These are phyloP conservation scores for Neocloeon triangulifer DNA, from an alignment of 1,140 invertebrate species.

Conservation along the genomic window DNA sequence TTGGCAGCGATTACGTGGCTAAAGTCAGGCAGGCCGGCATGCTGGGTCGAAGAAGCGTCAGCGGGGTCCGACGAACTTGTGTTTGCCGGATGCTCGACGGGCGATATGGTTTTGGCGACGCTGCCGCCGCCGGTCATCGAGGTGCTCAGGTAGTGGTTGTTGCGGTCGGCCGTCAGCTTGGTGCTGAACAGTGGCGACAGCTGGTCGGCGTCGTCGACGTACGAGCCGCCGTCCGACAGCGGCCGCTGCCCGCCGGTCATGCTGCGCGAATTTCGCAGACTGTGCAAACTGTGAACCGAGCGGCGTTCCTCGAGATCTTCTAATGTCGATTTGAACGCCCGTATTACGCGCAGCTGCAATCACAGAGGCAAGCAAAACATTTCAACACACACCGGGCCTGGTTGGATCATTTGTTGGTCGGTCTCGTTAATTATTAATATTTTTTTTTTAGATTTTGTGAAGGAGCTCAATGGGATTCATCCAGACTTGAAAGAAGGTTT, in stretches of 20 bases:
- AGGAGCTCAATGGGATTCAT: too few relatives aligned
- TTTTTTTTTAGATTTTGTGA: too few relatives aligned
- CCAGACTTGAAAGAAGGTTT: too few relatives aligned
- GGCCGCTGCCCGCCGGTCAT: constrained; percentile 50
- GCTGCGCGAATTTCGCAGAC: constrained; percentile 80
- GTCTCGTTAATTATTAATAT: too few relatives aligned
- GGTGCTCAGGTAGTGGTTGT: too few relatives aligned
- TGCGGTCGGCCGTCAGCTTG: constrained; percentile 24
- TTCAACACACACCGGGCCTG: constrained; percentile 2
- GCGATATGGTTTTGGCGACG: too few relatives aligned
- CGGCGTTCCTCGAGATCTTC: constrained; percentile 98
- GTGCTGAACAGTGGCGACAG: constrained; percentile 24
- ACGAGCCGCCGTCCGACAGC: constrained; percentile 75
- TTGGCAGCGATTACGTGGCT: too few relatives aligned
- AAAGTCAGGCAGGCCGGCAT: too few relatives aligned
- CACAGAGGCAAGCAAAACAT: constrained; percentile 32
- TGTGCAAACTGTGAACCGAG: constrained; percentile 92
- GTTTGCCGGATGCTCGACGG: constrained; percentile 14
- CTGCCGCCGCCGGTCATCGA: constrained; percentile 15
- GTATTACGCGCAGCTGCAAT: constrained; percentile 98
- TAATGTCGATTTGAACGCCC: constrained; percentile 98
- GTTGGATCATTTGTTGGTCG: background rate
- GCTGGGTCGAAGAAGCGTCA: too few relatives aligned
- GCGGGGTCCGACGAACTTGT: too few relatives aligned
- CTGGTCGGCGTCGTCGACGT: constrained; percentile 61